Base-by-base conservation (phyloP, 2,113 vertebrate species). In the Heterotis niloticus region DNA sequence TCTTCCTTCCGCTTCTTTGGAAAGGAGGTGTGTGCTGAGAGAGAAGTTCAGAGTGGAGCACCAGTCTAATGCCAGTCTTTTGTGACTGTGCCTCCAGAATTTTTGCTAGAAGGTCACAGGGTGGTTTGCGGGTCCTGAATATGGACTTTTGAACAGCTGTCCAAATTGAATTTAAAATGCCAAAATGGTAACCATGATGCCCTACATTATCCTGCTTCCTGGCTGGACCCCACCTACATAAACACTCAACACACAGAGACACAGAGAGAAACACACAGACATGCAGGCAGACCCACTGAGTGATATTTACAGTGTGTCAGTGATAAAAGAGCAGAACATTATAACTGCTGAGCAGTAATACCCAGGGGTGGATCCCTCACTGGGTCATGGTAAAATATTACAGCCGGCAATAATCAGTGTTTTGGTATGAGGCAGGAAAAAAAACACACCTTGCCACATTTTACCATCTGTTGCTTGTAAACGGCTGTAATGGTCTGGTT, bases 391-490 rank as follows among this genome's bases (percentile, higher is more conserved):
- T 69, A 64, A 67, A 77, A 77, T 67, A 77, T 66, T 66, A 28
- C 64, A 66, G 76, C 62, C 54, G 76, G 28, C 64, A 14, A 69
- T 57, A 69, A 57, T 78, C 77, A 17, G 26, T 60, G 56, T 78
- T 67, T 54, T 59, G 64, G 52, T 59, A 56, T 68, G 54, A 28
- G 51, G 29, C 20, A 56, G 23, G 23, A 54, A 16, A 60, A 9
- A 70, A 71, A 52, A 71, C 3, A 52, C 29, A 76, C 60, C 60
- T 28, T 29, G 23, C 24, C 52, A 69, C 64, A 23, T 78, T 67
- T 78, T 69, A 78, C 52, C 77, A 78, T 71, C 67, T 78, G 77
- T 78, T 71, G 54, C 77, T 78, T 71, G 66, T 57, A 78, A 78
- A 78, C 62, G 66, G n/a, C 44, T 68, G n/a, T 65, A 78, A 65